Percentiles rank a stretch among this genome's conserved stretches.
These are phyloP conservation scores for Stomatorhinus ivindoensis DNA, from an alignment of 2,113 vertebrate species.

Conservation along the genomic window DNA sequence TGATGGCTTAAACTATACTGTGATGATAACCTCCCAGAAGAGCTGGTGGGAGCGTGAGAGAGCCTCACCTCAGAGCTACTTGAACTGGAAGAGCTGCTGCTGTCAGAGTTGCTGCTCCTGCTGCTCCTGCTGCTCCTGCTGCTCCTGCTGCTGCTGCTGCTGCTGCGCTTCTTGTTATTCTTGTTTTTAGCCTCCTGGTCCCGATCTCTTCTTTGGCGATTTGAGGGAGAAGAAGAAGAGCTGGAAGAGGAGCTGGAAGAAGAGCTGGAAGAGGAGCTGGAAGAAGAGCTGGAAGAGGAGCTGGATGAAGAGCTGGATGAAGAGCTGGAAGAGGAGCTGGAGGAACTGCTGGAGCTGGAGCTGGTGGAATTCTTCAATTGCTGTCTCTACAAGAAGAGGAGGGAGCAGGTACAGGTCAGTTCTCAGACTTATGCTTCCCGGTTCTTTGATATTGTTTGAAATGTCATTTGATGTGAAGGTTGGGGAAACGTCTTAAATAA, in stretches of 20 bases:
- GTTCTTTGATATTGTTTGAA: neutral
- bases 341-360: constrained; percentile 25
- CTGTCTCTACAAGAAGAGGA: neutral
- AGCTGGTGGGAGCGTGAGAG: neutral
- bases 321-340: neutral
- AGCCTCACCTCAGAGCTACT: neutral
- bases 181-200: neutral
- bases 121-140: neutral
- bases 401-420: neutral
- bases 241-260: constrained; percentile 30
- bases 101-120: neutral
- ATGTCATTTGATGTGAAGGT: neutral
- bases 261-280: constrained; percentile 20
- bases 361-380: constrained; percentile 30
- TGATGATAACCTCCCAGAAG: neutral
- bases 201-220: neutral
- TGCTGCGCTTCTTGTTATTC: neutral
- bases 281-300: constrained; percentile 15
- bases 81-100: neutral
- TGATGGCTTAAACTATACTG: neutral
- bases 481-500: neutral
- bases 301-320: constrained; percentile 11
- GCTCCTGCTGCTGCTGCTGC: neutral
- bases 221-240: neutral
- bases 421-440: neutral